Conservation (phyloP, 2,888 invertebrate genomes). For the Eristalis pertinax region DNA sequence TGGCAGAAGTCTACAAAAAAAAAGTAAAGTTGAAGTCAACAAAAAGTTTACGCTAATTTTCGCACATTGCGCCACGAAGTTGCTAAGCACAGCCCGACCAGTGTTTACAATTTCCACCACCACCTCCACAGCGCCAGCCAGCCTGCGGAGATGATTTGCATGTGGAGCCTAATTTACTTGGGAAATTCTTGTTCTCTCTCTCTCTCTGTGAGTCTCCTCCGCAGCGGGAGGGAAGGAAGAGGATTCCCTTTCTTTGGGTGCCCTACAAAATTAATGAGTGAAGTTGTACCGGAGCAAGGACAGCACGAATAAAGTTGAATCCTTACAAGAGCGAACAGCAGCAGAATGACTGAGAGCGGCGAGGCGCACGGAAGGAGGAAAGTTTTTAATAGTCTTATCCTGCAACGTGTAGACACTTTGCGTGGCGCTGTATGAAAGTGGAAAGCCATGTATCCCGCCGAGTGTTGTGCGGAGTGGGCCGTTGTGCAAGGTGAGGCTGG, state of each 20-base stretch:
- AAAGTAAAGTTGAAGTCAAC: slow-evolving; percentile 22
- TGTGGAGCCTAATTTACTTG: slow-evolving; percentile 49
- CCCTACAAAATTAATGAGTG: slow-evolving; percentile 57
- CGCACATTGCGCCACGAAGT: slow-evolving; percentile 44
- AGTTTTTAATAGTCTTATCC: slow-evolving; percentile 60
- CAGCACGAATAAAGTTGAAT: slow-evolving; percentile 46
- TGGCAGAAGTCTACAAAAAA: background rate
- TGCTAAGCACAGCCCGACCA: slow-evolving; percentile 11
- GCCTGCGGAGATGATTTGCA: slow-evolving; percentile 48
- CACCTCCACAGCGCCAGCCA: slow-evolving; percentile 9
- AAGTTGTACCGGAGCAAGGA: slow-evolving; percentile 44
- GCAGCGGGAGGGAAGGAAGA: background rate
- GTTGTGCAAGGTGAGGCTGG: background rate
- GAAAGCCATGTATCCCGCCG: background rate
- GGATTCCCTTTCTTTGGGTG: background rate
- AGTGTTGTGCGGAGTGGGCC: background rate
- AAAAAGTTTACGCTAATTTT: slow-evolving; percentile 45
- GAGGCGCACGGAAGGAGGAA: slow-evolving; percentile 9
- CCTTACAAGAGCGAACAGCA: background rate
- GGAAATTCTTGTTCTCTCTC: background rate
- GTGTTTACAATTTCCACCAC: slow-evolving; percentile 38
- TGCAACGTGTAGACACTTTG: slow-evolving; percentile 31
- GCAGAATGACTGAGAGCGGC: no score
- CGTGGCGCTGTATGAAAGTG: background rate
- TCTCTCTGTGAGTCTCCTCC: background rate